Percentiles rank a stretch among this genome's conserved stretches.
Conservation (phyloP, 1,140 invertebrate genomes). For the Muscidifurax raptorellus region DNA sequence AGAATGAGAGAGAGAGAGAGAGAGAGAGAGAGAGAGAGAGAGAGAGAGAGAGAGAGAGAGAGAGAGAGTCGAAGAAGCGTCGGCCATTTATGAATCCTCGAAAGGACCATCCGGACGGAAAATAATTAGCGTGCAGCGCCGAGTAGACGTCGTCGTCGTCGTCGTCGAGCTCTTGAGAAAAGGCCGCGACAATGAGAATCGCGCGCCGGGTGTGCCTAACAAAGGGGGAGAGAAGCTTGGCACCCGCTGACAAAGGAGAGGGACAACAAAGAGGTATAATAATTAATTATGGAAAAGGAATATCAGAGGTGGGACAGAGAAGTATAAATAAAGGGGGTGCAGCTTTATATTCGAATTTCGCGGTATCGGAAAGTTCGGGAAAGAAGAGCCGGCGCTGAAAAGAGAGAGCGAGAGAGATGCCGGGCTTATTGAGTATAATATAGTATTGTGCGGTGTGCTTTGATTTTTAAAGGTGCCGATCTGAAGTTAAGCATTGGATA, state of each 20-base stretch:
- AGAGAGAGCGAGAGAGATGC: not conserved
- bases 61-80: not conserved
- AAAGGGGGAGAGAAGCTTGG: not conserved
- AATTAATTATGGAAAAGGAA: slow-evolving; percentile 11
- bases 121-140: slow-evolving; percentile 31
- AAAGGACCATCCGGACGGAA: slow-evolving; percentile 37
- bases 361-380: not conserved
- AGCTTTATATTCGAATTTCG: not conserved
- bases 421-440: no score
- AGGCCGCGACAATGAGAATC: not conserved
- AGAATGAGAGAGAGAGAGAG: not conserved
- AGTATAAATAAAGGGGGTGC: not conserved
- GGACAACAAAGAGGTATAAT: slow-evolving; percentile 18
- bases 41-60: no score
- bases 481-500: no score
- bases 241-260: not conserved
- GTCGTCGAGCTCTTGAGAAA: slow-evolving; percentile 4
- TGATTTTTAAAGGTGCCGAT: no score
- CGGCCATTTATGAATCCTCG: slow-evolving; percentile 13
- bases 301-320: not conserved
- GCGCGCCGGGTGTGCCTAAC: not conserved
- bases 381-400: not conserved
- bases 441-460: no score
- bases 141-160: not conserved
- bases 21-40: not conserved